These are phyloP conservation scores for Macquaria australasica DNA, from an alignment of 2,113 vertebrate genomes.

Conservation along the genomic window DNA sequence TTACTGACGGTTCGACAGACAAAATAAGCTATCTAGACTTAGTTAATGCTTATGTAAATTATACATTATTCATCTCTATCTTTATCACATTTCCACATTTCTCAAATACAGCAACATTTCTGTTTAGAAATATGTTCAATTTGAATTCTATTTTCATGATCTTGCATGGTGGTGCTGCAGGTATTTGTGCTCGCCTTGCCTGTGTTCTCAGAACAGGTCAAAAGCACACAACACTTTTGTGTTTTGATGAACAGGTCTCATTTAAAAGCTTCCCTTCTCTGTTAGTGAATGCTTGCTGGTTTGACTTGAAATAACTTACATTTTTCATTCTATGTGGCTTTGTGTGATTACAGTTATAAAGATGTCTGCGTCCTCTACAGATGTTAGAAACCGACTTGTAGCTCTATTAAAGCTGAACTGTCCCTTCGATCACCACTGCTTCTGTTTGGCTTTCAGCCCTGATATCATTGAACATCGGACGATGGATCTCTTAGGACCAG, in stretches of 20 bases:
- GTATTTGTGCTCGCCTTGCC: neutral
- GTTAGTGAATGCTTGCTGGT: neutral
- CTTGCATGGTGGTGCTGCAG: neutral
- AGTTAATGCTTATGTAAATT: neutral
- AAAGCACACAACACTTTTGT: neutral
- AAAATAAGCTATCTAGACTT: neutral
- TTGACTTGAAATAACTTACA: conserved; percentile 18
- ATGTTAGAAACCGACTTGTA: conserved; percentile 1
- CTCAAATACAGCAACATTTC: neutral
- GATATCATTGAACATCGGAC: conserved; percentile 36
- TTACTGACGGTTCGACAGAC: neutral
- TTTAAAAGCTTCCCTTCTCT: neutral
- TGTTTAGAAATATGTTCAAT: neutral
- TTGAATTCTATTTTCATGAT: neutral
- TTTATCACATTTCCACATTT: neutral
- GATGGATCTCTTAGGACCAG: conserved; percentile 52
- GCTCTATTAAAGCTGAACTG: conserved; percentile 15
- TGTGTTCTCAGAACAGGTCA: conserved; percentile 7
- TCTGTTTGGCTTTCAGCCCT: conserved; percentile 36
- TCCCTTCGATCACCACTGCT: conserved; percentile 43
- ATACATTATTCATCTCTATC: neutral
- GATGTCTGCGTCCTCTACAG: neutral
- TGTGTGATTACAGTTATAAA: neutral
- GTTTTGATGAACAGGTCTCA: conserved; percentile 11
- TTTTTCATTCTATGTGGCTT: neutral